Evolutionary conservation across 2,888 invertebrate species (phyloP).

Genomic region (Osmoderma eremita): DNA sequence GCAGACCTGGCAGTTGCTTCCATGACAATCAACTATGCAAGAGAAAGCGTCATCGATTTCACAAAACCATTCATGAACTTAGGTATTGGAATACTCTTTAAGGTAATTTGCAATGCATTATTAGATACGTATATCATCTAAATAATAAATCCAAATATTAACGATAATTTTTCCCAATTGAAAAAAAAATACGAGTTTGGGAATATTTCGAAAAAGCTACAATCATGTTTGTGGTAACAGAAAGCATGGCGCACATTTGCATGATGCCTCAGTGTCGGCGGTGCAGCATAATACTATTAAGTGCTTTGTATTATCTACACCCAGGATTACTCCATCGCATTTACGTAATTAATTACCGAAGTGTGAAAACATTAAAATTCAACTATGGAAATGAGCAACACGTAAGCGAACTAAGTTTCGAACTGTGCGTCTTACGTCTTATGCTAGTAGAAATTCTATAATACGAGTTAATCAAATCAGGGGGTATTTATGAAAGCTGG

Average conservation of each 20-base stretch:
- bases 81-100: constrained; percentile 88
- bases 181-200: too few species aligned
- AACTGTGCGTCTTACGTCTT: not conserved
- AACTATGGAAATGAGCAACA: constrained; percentile 24
- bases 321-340: not conserved
- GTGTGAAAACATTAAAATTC: constrained; percentile 25
- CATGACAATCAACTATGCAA: constrained; percentile 89
- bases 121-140: too few species aligned
- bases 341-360: constrained; percentile 16
- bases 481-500: too few species aligned
- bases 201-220: too few species aligned
- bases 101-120: constrained; percentile 64
- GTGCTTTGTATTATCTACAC: not conserved
- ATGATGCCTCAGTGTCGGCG: too few species aligned
- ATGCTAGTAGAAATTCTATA: not conserved
- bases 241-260: too few species aligned
- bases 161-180: not conserved
- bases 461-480: too few species aligned
- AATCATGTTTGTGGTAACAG: too few species aligned
- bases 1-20: constrained; percentile 90
- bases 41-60: constrained; percentile 91
- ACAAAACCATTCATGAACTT: constrained; percentile 93
- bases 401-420: not conserved
- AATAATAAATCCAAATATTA: too few species aligned
- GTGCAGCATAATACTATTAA: not conserved